phyloP scores from a whole-genome alignment of 2,888 invertebrate genomes.

The Orthonevra nobilis region DNA sequence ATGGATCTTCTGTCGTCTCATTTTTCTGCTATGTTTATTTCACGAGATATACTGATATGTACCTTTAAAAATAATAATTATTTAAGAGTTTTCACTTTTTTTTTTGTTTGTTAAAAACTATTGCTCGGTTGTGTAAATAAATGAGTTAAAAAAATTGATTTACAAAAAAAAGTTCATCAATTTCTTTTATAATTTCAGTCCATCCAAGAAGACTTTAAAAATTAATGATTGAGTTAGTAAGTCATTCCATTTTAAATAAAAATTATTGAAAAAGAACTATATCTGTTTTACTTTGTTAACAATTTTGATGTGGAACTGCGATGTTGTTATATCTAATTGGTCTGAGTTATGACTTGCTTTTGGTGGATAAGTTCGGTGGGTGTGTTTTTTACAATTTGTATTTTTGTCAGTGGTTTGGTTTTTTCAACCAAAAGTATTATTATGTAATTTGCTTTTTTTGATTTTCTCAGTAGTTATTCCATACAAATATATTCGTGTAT shows the following conservation, averaged over 20 bases:
- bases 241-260: not conserved
- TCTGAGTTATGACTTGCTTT: slow-evolving; percentile 52
- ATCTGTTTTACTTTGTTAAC: slow-evolving; percentile 7
- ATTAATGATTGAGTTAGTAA: not conserved
- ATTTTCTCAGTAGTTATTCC: slow-evolving; percentile 1
- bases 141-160: too few relatives aligned
- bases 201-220: not conserved
- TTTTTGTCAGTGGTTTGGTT: slow-evolving; percentile 32
- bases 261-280: not conserved
- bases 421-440: slow-evolving; percentile 31
- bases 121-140: too few relatives aligned
- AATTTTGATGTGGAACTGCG: slow-evolving; percentile 22
- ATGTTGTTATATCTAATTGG: slow-evolving; percentile 50
- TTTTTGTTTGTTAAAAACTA: too few relatives aligned
- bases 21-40: too few relatives aligned
- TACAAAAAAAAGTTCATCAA: not conserved
- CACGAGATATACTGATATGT: too few relatives aligned
- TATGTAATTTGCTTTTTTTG: slow-evolving; percentile 3
- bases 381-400: slow-evolving; percentile 54
- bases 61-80: too few relatives aligned
- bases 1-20: too few relatives aligned
- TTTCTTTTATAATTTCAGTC: slow-evolving; percentile 2
- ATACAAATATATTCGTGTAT: slow-evolving; percentile 17
- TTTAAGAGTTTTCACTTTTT: too few relatives aligned
- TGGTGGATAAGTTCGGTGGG: slow-evolving; percentile 67